These are phyloP conservation scores for Mimachlamys varia DNA, from an alignment of 2,888 invertebrate genomes.

Conservation along the genomic window DNA sequence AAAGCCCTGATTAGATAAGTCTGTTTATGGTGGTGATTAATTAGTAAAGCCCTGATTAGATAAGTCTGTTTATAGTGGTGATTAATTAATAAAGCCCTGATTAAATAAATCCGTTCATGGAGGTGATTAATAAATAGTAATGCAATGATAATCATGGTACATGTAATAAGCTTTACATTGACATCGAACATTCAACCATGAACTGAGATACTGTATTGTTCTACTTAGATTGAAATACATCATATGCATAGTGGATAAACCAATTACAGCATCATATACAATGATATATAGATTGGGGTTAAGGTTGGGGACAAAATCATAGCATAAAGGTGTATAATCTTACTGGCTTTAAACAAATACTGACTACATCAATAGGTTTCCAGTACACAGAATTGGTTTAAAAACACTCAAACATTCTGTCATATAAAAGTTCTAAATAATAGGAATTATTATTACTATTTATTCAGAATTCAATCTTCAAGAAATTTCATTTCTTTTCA, in stretches of 20 bases:
- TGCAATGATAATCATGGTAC: too few relatives aligned
- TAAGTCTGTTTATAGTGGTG: too few relatives aligned
- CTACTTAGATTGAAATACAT: background rate
- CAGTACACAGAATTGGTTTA: background rate
- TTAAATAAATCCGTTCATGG: too few relatives aligned
- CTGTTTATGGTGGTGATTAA: too few relatives aligned
- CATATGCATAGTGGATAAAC: background rate
- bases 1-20: too few relatives aligned
- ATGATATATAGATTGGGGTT: background rate
- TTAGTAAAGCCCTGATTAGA: background rate
- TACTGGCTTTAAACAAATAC: background rate
- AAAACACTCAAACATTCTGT: too few relatives aligned
- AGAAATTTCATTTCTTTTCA: too few relatives aligned
- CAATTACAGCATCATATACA: background rate
- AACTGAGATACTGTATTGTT: background rate
- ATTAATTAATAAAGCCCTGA: background rate
- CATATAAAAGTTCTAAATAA: too few relatives aligned
- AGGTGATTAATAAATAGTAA: background rate
- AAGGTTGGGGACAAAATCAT: background rate
- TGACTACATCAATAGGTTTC: constrained; percentile 11
- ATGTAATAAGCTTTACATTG: background rate
- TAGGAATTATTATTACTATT: too few relatives aligned
- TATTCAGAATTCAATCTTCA: too few relatives aligned
- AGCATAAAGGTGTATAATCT: too few relatives aligned
- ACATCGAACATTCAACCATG: background rate